phyloP scores from a whole-genome alignment of 1,140 invertebrate species.

The Heliothis subflexa region DNA sequence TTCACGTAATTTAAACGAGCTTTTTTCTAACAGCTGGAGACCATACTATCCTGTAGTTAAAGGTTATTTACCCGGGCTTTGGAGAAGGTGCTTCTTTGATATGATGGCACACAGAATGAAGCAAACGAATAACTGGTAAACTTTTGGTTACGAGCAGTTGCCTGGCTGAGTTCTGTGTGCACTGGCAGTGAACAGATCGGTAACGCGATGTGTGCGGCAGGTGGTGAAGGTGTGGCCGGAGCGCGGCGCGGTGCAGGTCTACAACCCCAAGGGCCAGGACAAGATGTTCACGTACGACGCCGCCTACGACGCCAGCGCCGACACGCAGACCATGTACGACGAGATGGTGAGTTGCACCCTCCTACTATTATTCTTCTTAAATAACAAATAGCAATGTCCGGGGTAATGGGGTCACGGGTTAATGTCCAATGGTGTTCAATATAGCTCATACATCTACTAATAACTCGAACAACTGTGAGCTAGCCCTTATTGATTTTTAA shows the following conservation, averaged over 20 bases:
- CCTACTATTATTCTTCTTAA: background rate
- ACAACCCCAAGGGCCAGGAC: slow-evolving; percentile 86
- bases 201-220: slow-evolving; percentile 57
- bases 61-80: background rate
- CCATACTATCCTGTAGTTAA: background rate
- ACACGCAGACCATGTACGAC: slow-evolving; percentile 97
- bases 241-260: slow-evolving; percentile 83
- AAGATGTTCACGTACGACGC: slow-evolving; percentile 98
- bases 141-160: background rate
- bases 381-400: no score
- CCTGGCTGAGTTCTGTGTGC: background rate
- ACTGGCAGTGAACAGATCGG: background rate
- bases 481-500: background rate
- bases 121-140: background rate
- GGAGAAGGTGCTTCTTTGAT: background rate
- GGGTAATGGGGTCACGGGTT: no score
- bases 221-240: slow-evolving; percentile 83
- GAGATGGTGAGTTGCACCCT: slow-evolving; percentile 87
- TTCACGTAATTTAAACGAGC: slow-evolving; percentile 8
- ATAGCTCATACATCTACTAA: no score
- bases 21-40: background rate
- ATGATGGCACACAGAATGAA: background rate
- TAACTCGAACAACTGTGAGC: no score
- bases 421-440: no score
- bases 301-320: slow-evolving; percentile 94